Evolutionary conservation across 1,140 invertebrate species (phyloP).

Genomic region (Saccostrea echinata): DNA sequence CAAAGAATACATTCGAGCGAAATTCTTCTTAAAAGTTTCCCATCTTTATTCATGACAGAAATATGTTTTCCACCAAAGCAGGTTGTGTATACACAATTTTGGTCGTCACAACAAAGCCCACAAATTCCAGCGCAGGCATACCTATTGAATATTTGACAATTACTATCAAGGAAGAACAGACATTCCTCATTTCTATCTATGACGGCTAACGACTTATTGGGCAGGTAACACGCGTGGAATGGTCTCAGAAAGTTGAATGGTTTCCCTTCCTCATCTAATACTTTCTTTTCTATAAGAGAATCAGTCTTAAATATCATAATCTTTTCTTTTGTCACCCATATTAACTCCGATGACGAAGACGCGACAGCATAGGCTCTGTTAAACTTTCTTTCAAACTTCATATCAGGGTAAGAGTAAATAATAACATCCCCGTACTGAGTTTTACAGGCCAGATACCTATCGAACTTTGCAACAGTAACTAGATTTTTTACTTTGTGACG

Average conservation of each 20-base stretch:
- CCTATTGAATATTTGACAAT: not conserved
- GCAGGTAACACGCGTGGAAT: not conserved
- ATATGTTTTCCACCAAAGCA: no score
- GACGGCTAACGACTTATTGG: not conserved
- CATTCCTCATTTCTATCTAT: not conserved
- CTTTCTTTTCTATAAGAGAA: not conserved
- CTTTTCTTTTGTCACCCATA: not conserved
- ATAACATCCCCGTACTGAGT: not conserved
- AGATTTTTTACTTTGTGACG: not conserved
- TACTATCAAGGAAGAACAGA: not conserved
- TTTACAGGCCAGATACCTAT: no score
- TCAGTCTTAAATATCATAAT: not conserved
- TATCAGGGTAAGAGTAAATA: not conserved
- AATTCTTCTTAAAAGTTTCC: no score
- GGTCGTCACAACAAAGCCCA: no score
- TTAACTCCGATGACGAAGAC: not conserved
- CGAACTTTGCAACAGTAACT: not conserved
- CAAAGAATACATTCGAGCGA: no score
- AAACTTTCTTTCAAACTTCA: not conserved
- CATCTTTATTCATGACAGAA: no score
- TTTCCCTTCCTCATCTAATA: not conserved
- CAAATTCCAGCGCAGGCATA: not conserved
- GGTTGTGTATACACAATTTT: no score
- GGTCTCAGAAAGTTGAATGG: not conserved
- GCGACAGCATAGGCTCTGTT: not conserved